Conservation (phyloP, 1,140 invertebrate genomes). For the Ganaspis sp. region DNA sequence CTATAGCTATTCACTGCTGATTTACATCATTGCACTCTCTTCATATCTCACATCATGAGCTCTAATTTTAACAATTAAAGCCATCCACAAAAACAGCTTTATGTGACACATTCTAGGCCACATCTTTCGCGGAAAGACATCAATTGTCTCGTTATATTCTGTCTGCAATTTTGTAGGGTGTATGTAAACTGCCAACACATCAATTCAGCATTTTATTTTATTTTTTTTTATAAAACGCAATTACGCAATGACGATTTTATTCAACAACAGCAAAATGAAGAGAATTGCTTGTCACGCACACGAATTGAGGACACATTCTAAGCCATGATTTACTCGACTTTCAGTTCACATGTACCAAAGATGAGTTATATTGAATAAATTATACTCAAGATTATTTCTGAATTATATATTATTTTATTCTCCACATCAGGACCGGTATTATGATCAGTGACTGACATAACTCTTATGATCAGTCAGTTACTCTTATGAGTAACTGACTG, state of each 20-base stretch:
- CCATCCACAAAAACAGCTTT: not conserved
- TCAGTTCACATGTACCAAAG: too few species aligned
- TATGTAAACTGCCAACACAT: too few species aligned
- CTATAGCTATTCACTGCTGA: too few species aligned
- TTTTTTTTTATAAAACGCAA: not conserved
- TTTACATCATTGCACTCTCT: too few species aligned
- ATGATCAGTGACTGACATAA: too few species aligned
- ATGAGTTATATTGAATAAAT: too few species aligned
- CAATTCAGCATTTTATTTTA: too few species aligned
- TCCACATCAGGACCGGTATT: too few species aligned
- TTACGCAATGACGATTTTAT: not conserved
- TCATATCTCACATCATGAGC: not conserved
- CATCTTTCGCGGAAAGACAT: not conserved
- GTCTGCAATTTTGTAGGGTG: not conserved
- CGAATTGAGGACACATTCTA: not conserved
- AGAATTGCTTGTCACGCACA: not conserved
- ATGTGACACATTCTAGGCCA: not conserved
- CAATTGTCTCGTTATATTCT: not conserved
- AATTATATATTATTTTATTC: too few species aligned
- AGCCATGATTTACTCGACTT: not conserved
- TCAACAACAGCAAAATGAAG: not conserved
- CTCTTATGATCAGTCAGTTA: too few species aligned
- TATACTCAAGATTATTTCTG: too few species aligned
- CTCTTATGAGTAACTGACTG: too few species aligned
- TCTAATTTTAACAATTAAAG: constrained; percentile 7